These are phyloP conservation scores for Heptranchias perlo DNA, from an alignment of 2,113 vertebrate species.

Conservation along the genomic window DNA sequence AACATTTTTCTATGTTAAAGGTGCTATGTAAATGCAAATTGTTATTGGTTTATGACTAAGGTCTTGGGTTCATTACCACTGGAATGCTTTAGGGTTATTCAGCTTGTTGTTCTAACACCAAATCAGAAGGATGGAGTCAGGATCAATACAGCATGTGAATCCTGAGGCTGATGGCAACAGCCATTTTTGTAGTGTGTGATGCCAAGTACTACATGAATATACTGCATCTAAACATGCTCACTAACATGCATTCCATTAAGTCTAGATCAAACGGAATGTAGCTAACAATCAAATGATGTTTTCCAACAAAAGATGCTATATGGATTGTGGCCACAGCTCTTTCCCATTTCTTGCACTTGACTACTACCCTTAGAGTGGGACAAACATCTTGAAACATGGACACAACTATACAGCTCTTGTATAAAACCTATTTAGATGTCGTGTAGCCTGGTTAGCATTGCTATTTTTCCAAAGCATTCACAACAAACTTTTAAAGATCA, in stretches of 20 bases:
- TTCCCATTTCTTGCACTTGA: not conserved
- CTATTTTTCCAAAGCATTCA: not conserved
- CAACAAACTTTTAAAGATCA: not conserved
- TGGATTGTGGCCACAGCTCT: not conserved
- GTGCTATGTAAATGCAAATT: not conserved
- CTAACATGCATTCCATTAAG: not conserved
- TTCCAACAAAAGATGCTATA: not conserved
- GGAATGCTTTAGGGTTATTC: no score
- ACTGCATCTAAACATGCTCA: not conserved
- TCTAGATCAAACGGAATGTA: not conserved
- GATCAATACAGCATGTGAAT: no score
- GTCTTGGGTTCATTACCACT: no score
- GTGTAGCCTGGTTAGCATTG: not conserved
- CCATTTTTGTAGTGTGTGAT: not conserved
- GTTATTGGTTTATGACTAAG: no score
- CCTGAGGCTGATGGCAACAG: no score
- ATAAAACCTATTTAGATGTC: no score
- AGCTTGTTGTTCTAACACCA: no score
- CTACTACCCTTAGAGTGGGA: not conserved
- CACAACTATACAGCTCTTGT: not conserved
- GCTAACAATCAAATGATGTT: not conserved
- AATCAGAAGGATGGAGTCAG: no score
- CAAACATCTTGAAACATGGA: not conserved
- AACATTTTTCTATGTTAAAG: not conserved
- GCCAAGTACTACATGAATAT: not conserved